phyloP scores from a whole-genome alignment of 1,140 invertebrate species.

The Zaprionus inermis region DNA sequence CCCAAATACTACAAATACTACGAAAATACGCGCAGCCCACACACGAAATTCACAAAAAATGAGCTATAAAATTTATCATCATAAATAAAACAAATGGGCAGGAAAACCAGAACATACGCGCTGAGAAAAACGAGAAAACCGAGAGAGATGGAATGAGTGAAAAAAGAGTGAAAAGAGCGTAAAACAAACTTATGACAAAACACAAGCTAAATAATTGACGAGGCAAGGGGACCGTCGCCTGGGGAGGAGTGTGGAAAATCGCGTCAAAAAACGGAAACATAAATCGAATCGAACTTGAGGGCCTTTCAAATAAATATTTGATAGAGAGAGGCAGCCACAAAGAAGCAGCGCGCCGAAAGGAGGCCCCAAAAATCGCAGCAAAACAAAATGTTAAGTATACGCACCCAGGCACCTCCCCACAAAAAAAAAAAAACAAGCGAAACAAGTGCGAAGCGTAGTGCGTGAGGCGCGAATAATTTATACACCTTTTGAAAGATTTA shows the following conservation, averaged over 20 bases:
- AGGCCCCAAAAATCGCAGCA: conserved; percentile 49
- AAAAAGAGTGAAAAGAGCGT: background rate
- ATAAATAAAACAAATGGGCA: conserved; percentile 36
- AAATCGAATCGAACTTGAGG: conserved; percentile 72
- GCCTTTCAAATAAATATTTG: conserved; percentile 77
- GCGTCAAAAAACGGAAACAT: conserved; percentile 60
- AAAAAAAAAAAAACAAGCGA: conserved; percentile 23
- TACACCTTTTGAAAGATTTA: conserved; percentile 81
- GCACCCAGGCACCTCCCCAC: conserved; percentile 19
- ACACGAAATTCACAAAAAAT: conserved; percentile 28
- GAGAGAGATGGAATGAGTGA: background rate
- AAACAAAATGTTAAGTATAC: conserved; percentile 65
- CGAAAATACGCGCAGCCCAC: background rate
- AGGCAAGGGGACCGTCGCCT: conserved; percentile 9
- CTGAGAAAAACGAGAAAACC: background rate
- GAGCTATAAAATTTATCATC: conserved; percentile 25
- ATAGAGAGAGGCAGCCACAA: conserved; percentile 36
- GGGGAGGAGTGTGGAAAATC: conserved; percentile 31
- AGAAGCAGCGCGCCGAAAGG: conserved; percentile 15
- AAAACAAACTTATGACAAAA: conserved; percentile 36
- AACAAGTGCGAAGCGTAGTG: conserved; percentile 58
- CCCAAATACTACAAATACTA: background rate
- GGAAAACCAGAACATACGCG: background rate
- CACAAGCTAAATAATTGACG: conserved; percentile 70
- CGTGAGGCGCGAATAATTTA: conserved; percentile 76